Evolutionary conservation across 2,797 vertebrate genomes (phyloP).

Genomic region (Clarias pachynema): DNA sequence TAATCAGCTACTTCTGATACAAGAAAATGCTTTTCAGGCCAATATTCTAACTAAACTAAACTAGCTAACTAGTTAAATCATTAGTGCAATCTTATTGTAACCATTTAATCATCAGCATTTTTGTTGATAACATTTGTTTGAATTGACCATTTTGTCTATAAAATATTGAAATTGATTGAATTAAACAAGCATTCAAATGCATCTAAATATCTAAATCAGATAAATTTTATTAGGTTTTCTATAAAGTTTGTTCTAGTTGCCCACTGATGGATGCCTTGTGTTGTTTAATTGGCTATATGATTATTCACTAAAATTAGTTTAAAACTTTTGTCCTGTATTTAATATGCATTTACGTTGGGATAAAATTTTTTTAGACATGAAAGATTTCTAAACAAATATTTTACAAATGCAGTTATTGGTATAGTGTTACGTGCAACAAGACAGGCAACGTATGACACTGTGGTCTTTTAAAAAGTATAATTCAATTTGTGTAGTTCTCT

Average conservation of each 20-base stretch:
- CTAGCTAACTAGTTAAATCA: not conserved
- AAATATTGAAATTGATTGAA: not conserved
- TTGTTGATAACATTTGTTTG: not conserved
- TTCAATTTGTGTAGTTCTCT: not conserved
- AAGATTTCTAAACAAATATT: not conserved
- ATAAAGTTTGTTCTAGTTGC: not conserved
- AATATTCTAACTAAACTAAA: not conserved
- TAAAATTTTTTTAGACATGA: not conserved
- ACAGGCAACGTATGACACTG: not conserved
- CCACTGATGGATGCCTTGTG: not conserved
- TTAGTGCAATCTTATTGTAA: not conserved
- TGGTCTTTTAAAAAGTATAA: not conserved
- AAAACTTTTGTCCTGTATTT: not conserved
- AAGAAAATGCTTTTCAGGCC: not conserved
- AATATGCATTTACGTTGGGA: not conserved
- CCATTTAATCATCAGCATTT: not conserved
- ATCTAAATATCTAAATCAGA: not conserved
- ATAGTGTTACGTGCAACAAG: not conserved
- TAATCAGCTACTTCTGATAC: not conserved
- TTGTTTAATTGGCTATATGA: not conserved
- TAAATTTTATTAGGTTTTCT: not conserved
- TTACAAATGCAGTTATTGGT: not conserved
- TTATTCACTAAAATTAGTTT: not conserved
- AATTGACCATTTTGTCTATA: not conserved
- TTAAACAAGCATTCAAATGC: not conserved